Conservation (phyloP, 2,113 vertebrate genomes). For the Stegostoma tigrinum region DNA sequence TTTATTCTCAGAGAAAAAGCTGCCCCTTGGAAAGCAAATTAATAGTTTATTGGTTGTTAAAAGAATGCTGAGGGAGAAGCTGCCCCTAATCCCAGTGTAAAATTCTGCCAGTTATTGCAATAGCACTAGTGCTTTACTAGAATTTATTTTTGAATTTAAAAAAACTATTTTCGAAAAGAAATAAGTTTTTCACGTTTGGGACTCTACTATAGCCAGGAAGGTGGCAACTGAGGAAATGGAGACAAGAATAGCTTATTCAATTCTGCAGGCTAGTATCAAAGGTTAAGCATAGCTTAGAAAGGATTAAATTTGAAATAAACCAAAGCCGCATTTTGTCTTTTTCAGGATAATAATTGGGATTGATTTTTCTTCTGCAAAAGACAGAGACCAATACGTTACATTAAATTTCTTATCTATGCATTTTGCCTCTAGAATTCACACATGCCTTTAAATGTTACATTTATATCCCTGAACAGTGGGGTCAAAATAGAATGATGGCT, state of each 20-base stretch:
- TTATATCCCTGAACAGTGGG: background rate
- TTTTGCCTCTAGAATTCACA: background rate
- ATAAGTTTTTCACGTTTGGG: background rate
- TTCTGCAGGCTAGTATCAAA: background rate
- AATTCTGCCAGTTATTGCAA: background rate
- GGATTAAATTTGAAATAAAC: background rate
- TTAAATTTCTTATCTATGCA: background rate
- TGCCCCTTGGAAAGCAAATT: background rate
- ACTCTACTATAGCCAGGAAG: background rate
- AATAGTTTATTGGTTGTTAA: background rate
- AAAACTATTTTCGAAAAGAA: background rate
- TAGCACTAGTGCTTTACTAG: background rate
- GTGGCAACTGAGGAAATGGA: background rate
- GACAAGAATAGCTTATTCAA: background rate
- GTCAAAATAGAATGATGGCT: slow-evolving; percentile 26
- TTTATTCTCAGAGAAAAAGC: too few relatives aligned
- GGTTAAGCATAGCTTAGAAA: background rate
- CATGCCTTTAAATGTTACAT: background rate
- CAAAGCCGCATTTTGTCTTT: background rate
- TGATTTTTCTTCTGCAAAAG: background rate
- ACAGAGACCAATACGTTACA: background rate
- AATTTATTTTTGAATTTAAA: background rate
- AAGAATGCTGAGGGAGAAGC: too few relatives aligned
- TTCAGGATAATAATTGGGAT: background rate
- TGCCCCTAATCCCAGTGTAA: background rate